phyloP scores from a whole-genome alignment of 2,888 invertebrate species.

The Nymphalis c-album region DNA sequence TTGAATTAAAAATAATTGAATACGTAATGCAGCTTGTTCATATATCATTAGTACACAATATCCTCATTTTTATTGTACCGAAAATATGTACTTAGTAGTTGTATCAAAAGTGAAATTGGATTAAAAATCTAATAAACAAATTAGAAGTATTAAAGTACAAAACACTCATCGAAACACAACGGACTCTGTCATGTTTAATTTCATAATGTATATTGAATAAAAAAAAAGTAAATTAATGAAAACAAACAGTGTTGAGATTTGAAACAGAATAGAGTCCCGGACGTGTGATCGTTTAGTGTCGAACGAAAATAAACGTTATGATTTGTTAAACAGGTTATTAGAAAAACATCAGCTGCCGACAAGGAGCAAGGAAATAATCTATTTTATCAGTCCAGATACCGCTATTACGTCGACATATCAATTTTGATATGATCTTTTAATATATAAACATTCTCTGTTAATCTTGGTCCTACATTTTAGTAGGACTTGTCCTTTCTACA shows the following conservation, averaged over 20 bases:
- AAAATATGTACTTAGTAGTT: no score
- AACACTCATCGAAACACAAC: slow-evolving; percentile 13
- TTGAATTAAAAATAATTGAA: no score
- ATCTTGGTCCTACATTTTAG: no score
- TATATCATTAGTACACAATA: no score
- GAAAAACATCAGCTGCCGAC: slow-evolving; percentile 72
- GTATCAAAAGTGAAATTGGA: not conserved
- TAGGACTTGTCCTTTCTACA: no score
- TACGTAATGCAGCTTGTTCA: no score
- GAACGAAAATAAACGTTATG: slow-evolving; percentile 78
- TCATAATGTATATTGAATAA: slow-evolving; percentile 62
- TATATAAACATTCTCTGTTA: not conserved
- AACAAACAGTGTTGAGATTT: slow-evolving; percentile 69
- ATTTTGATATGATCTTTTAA: not conserved
- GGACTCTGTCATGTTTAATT: slow-evolving; percentile 44
- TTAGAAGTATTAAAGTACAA: not conserved
- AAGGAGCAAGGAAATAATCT: slow-evolving; percentile 33
- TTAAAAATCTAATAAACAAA: not conserved
- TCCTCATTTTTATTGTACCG: no score
- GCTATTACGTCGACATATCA: not conserved
- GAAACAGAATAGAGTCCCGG: slow-evolving; percentile 76
- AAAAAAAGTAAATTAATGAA: slow-evolving; percentile 68
- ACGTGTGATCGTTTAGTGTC: slow-evolving; percentile 74
- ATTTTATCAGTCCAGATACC: slow-evolving; percentile 11
- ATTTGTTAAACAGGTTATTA: slow-evolving; percentile 77